phyloP scores from a whole-genome alignment of 2,113 vertebrate genomes.

The Cryptomyrus ogoouensis region DNA sequence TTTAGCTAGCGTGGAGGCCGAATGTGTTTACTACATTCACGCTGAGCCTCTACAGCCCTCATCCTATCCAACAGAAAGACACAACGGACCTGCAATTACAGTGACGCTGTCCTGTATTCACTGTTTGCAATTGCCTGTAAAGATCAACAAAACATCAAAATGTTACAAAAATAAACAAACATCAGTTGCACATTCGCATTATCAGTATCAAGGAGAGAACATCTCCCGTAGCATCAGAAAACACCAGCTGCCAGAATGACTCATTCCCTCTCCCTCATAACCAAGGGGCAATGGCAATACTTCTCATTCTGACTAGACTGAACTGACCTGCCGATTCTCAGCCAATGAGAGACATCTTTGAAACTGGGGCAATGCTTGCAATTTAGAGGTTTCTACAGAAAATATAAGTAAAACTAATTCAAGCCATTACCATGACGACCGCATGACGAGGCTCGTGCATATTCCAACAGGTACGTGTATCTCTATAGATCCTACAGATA shows the following conservation, averaged over 20 bases:
- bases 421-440: neutral
- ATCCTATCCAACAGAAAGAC: neutral
- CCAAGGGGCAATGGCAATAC: neutral
- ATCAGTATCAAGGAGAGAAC: neutral
- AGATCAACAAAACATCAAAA: neutral
- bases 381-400: neutral
- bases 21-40: neutral
- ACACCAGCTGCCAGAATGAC: constrained; percentile 12
- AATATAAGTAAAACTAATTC: neutral
- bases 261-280: neutral
- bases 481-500: neutral
- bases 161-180: neutral
- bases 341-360: neutral
- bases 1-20: neutral
- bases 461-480: neutral
- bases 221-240: constrained; percentile 30
- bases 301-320: neutral
- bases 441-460: neutral
- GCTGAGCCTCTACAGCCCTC: neutral
- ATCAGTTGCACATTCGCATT: neutral
- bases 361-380: constrained; percentile 2
- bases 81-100: constrained; percentile 31
- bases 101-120: neutral
- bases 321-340: neutral
- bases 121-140: neutral